These are phyloP conservation scores for Drosophila meridionalis DNA, from an alignment of 2,888 invertebrate genomes.

Conservation along the genomic window DNA sequence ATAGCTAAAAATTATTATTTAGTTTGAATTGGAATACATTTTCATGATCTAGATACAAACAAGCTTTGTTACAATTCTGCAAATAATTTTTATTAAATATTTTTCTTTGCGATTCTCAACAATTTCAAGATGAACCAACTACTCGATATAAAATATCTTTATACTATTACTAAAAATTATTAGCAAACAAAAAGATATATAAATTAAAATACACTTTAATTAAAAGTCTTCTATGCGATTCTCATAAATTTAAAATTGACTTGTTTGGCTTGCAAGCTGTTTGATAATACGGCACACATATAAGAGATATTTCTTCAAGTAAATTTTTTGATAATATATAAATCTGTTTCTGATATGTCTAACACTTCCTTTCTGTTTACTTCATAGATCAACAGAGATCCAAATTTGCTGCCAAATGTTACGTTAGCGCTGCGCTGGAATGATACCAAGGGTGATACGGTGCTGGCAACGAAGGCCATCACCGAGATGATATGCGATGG, in stretches of 20 bases:
- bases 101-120: no score
- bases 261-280: background rate
- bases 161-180: background rate
- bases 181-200: background rate
- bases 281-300: no score
- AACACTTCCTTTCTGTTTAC: background rate
- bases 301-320: no score
- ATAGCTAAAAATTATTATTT: no score
- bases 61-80: no score
- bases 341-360: background rate
- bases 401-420: conserved; percentile 90
- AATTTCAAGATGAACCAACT: no score
- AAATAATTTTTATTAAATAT: no score
- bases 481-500: conserved; percentile 96
- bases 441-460: conserved; percentile 94
- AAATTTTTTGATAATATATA: background rate
- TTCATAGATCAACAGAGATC: conserved; percentile 89
- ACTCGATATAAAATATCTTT: no score
- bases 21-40: no score
- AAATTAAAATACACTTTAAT: background rate
- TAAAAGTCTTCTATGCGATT: background rate
- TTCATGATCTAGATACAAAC: no score
- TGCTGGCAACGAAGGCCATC: conserved; percentile 92
- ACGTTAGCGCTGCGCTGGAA: conserved; percentile 90
- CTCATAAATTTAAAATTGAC: background rate